A percentile compares a stretch with the other conserved stretches of the same genome.
phyloP scores from a whole-genome alignment of 2,888 invertebrate species.

The Liodrosophila aerea region DNA sequence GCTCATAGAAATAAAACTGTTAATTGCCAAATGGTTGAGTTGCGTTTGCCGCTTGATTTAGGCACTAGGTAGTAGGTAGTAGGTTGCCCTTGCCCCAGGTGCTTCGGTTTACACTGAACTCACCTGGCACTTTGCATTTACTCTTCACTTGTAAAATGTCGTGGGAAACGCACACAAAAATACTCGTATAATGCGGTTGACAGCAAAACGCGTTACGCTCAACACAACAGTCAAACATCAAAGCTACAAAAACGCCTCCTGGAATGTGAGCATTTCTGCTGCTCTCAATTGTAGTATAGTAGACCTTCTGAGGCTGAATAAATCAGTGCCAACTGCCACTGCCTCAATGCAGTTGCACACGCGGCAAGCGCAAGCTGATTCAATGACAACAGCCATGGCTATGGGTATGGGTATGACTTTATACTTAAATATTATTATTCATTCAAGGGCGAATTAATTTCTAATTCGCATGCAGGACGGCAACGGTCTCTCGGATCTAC shows the following conservation, averaged over 20 bases:
- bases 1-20: conserved; percentile 78
- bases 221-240: conserved; percentile 31
- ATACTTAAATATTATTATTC: conserved; percentile 55
- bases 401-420: background rate
- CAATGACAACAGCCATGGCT: conserved; percentile 1
- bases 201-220: conserved; percentile 49
- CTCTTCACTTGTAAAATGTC: conserved; percentile 52
- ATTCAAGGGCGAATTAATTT: conserved; percentile 73
- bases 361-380: conserved; percentile 54
- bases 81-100: conserved; percentile 37
- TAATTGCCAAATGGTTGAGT: conserved; percentile 74
- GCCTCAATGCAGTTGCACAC: conserved; percentile 54
- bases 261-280: conserved; percentile 37
- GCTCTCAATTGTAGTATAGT: background rate
- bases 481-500: conserved; percentile 51
- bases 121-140: background rate
- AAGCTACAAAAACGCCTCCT: conserved; percentile 15
- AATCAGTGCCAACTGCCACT: conserved; percentile 32
- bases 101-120: conserved; percentile 20
- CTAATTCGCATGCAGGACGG: conserved; percentile 80
- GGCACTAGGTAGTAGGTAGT: conserved; percentile 32
- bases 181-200: conserved; percentile 41
- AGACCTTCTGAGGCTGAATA: conserved; percentile 15
- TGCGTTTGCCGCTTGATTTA: conserved; percentile 64
- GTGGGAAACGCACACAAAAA: conserved; percentile 60